Percentiles rank a stretch among this genome's conserved stretches.
phyloP scores from a whole-genome alignment of 1,140 invertebrate species.

The Battus philenor region DNA sequence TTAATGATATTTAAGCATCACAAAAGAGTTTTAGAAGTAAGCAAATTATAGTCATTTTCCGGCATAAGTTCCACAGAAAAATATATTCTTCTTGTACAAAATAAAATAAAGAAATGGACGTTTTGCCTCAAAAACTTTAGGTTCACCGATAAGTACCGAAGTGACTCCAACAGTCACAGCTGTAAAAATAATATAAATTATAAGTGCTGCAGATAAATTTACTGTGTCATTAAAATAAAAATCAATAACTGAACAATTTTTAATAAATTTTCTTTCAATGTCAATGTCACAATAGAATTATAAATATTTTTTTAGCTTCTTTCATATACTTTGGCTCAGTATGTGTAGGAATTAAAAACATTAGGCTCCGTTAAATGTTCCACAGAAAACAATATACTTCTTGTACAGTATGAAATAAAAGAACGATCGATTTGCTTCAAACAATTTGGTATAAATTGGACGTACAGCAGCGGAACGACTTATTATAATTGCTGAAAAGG shows the following conservation, averaged over 20 bases:
- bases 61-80: constrained; percentile 24
- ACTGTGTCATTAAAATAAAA: neutral
- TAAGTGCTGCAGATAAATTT: too few species aligned
- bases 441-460: too few species aligned
- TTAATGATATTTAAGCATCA: too few species aligned
- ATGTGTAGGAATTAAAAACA: too few species aligned
- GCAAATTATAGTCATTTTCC: constrained; percentile 5
- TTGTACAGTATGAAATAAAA: too few species aligned
- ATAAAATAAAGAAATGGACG: constrained; percentile 24
- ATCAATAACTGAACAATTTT: neutral
- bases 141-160: neutral
- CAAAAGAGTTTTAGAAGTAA: too few species aligned
- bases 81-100: constrained; percentile 14
- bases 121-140: constrained; percentile 20
- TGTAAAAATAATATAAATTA: too few species aligned
- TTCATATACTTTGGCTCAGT: neutral
- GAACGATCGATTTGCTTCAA: too few species aligned
- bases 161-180: neutral
- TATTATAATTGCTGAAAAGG: too few species aligned
- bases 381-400: too few species aligned
- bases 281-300: neutral
- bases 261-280: neutral
- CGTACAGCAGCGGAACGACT: too few species aligned
- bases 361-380: too few species aligned
- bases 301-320: neutral